A percentile compares a stretch with the other conserved stretches of the same genome.
Evolutionary conservation across 2,888 invertebrate genomes (phyloP).

Genomic region (Ptilodon capucinus): DNA sequence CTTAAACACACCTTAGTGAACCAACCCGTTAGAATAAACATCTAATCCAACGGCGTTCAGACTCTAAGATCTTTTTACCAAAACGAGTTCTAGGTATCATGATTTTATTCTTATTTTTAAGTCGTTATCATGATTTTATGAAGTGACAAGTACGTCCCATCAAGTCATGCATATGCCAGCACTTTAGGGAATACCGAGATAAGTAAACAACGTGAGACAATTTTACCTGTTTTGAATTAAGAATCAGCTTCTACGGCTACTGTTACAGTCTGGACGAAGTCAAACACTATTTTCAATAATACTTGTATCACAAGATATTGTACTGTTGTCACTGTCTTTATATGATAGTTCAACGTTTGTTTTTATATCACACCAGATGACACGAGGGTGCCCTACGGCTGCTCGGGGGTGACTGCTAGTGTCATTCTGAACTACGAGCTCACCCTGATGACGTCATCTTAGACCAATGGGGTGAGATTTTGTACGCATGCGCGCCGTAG

Average conservation of each 20-base stretch:
- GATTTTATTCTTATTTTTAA: slow-evolving; percentile 2
- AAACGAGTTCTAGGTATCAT: background rate
- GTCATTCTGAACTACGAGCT: slow-evolving; percentile 74
- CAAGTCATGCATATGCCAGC: slow-evolving; percentile 54
- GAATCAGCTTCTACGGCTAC: slow-evolving; percentile 10
- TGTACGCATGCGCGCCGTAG: slow-evolving; percentile 68
- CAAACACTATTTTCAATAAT: slow-evolving; percentile 33
- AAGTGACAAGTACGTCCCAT: slow-evolving; percentile 32
- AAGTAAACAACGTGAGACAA: slow-evolving; percentile 58
- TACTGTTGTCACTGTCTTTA: slow-evolving; percentile 43
- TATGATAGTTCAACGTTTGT: slow-evolving; percentile 58
- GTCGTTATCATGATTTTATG: slow-evolving; percentile 5
- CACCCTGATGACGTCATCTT: slow-evolving; percentile 81
- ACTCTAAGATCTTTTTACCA: background rate
- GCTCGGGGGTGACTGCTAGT: slow-evolving; percentile 78
- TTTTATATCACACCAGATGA: slow-evolving; percentile 51
- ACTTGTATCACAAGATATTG: slow-evolving; percentile 44
- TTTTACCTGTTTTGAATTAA: slow-evolving; percentile 38
- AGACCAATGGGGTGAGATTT: slow-evolving; percentile 75
- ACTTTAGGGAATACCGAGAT: slow-evolving; percentile 57
- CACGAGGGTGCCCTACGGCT: slow-evolving; percentile 60
- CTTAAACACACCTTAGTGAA: background rate
- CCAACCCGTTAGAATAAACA: background rate
- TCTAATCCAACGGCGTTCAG: background rate
- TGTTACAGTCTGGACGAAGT: slow-evolving; percentile 7